Conservation (phyloP, 1,140 invertebrate species). For the Anadara kagoshimensis region DNA sequence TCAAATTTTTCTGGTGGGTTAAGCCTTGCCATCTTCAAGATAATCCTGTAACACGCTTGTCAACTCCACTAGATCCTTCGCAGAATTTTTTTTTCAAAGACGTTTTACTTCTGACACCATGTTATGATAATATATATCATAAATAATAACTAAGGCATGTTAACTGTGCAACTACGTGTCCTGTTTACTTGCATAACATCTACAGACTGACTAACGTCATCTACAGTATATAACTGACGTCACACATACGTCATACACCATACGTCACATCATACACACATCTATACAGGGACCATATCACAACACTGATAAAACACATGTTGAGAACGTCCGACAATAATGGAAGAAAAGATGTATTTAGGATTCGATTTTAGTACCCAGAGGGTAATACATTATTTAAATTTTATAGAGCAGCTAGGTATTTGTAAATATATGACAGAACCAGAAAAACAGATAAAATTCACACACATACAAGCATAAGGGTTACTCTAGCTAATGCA, state of each 20-base stretch:
- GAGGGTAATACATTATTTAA: background rate
- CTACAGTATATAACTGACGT: no score
- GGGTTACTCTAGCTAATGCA: background rate
- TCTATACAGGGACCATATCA: no score
- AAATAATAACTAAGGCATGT: no score
- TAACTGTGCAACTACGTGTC: no score
- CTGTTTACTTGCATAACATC: no score
- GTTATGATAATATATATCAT: no score
- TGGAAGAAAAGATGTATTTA: background rate
- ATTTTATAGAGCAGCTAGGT: background rate
- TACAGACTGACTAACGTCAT: no score
- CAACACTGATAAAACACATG: no score
- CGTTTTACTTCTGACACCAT: no score
- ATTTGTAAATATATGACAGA: background rate
- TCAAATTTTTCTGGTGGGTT: background rate
- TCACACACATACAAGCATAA: background rate
- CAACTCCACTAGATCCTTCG: background rate
- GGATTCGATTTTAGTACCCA: conserved; percentile 13
- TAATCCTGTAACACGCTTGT: background rate
- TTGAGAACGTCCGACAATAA: no score
- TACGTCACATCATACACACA: no score
- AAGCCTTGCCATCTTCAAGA: background rate
- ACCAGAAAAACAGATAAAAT: background rate
- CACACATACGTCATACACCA: no score
- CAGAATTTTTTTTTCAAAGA: background rate